Evolutionary conservation across 2,888 invertebrate genomes (phyloP), one percentile per base, ranked within the genome.

Genomic region (Lathronympha strigana): DNA sequence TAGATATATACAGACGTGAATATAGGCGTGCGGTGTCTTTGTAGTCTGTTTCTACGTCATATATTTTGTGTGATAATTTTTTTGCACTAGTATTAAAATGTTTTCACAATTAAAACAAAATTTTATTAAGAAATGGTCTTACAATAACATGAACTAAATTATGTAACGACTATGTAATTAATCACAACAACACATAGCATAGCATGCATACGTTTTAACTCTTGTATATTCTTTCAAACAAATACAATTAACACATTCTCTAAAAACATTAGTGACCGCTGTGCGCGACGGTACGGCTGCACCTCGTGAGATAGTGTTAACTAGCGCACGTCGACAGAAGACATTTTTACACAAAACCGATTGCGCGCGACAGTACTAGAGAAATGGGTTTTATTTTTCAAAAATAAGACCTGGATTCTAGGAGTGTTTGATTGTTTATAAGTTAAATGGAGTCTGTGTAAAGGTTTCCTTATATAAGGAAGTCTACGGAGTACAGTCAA

Each of bases 221-320:
- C n/a, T n/a, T n/a, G n/a, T n/a, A n/a, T n/a, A n/a, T n/a, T n/a
- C n/a, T n/a, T n/a, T n/a, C n/a, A n/a, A n/a, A n/a, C n/a, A n/a
- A n/a, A n/a, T n/a, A n/a, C n/a, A n/a, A n/a, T 6, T 25, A 8
- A 9, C 31, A 8, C 9, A 11, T 54, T 54, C 17, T 40, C 13
- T 17, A 15, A 8, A 28, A n/a, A 4, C 13, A 9, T n/a, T 33
- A 58, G n/a, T 4, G 36, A 51, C 23, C 47, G 47, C 67, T 71
- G 72, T 55, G 62, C 71, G 60, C 72, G 70, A 73, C 66, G 71
- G 72, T 73, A 74, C 68, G 79, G 74, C 82, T 82, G 81, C 71
- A 67, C 68, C 69, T 73, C 70, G 70, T 72, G 74, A 83, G 83
- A 84, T 84, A 83, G 82, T 79, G 82, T 74, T 82, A 83, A 84